phyloP scores from a whole-genome alignment of 2,888 invertebrate species.

The Icerya purchasi region DNA sequence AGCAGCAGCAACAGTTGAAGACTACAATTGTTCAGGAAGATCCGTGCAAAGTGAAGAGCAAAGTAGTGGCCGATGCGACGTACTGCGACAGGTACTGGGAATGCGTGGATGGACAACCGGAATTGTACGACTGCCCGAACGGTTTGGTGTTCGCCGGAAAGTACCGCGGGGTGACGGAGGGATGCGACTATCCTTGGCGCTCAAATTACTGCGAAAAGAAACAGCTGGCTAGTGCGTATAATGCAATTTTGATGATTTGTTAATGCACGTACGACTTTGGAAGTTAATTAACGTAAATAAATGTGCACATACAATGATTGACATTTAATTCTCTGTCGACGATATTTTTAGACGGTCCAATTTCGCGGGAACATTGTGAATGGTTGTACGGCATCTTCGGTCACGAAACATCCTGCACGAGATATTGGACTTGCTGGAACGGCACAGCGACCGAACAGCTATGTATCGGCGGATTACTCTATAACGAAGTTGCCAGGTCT shows the following conservation, averaged over 20 bases:
- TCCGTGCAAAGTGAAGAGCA: slow-evolving; percentile 58
- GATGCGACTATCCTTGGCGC: slow-evolving; percentile 76
- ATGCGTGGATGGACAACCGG: slow-evolving; percentile 59
- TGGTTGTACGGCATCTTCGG: slow-evolving; percentile 87
- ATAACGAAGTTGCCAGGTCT: slow-evolving; percentile 73
- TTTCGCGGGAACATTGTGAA: slow-evolving; percentile 67
- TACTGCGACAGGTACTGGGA: slow-evolving; percentile 74
- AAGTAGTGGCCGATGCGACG: slow-evolving; percentile 52
- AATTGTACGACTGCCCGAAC: slow-evolving; percentile 74
- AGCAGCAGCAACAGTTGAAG: slow-evolving; percentile 15
- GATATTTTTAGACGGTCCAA: slow-evolving; percentile 43
- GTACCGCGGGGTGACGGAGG: slow-evolving; percentile 67
- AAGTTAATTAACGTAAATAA: no score
- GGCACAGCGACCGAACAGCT: slow-evolving; percentile 79
- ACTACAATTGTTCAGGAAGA: slow-evolving; percentile 35
- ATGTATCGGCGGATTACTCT: slow-evolving; percentile 72
- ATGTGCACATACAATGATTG: neutral
- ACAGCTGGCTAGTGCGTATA: slow-evolving; percentile 51
- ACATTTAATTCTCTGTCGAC: neutral
- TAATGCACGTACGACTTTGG: no score
- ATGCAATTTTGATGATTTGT: no score
- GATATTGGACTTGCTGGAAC: slow-evolving; percentile 91
- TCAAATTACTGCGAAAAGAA: slow-evolving; percentile 68
- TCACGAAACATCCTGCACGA: slow-evolving; percentile 77
- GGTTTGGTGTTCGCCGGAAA: slow-evolving; percentile 76